Base-by-base conservation (phyloP, 2,888 invertebrate genomes). In the Hemaris fuciformis region DNA sequence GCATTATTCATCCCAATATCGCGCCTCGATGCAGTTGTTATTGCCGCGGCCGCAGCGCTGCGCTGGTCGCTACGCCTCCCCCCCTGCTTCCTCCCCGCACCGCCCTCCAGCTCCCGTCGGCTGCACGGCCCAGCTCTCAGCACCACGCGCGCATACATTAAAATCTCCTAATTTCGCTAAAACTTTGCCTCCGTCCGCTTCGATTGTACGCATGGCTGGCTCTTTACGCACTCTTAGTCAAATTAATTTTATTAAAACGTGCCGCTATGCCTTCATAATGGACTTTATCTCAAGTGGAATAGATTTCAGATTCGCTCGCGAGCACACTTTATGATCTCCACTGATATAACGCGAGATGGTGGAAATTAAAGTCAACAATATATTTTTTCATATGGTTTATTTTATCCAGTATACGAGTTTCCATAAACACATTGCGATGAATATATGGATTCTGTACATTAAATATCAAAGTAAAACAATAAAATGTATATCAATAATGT, bases 401-500 rank as follows among this genome's bases (percentile, higher is more conserved):
- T 77, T 87, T 81, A 83, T 87, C 79, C 82, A 83, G 86, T 90
- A 90, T 84, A 89, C 84, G 83, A 88, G 76, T 81, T 82, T 85
- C 83, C 85, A 87, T 86, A 88, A 83, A 89, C 88, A 91, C 84
- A 84, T 86, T 81, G 87, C 85, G 80, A 87, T 88, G 85, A 82
- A 83, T 86, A 85, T 80, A 86, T 81, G 81, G 84, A 80, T 81
- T 83, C 88, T 87, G 87, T 88, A 90, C 90, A 89, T 83, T 81
- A 77, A 85, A 85, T 89, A 89, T 88, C 87, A 91, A 91, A 89
- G 81, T 87, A 89, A 61, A 91, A 87, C 83, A 83, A 84, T 89
- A 84, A 76, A 83, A 86, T 87, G 82, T 87, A 85, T 87, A 87
- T 73, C 75, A 82, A 84, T 83, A 84, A 88, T 89, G 85, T 89